A percentile compares a stretch with the other conserved stretches of the same genome.
Conservation (phyloP, 2,888 invertebrate species). For the Agrenia bidenticulata region DNA sequence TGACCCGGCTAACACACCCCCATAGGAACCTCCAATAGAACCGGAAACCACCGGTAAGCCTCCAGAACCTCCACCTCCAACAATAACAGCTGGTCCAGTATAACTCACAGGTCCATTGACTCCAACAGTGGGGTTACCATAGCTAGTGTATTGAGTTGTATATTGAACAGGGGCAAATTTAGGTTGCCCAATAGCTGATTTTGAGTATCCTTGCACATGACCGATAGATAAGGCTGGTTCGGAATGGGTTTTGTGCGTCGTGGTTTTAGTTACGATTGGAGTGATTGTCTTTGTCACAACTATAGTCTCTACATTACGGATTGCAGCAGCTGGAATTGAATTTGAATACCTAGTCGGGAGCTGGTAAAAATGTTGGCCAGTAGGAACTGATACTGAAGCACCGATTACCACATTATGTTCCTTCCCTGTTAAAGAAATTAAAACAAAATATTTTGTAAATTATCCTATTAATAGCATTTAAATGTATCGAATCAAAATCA, state of each 20-base stretch:
- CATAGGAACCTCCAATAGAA: too few species aligned
- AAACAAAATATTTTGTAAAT: too few species aligned
- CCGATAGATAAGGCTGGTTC: slow-evolving; percentile 48
- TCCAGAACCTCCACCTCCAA: too few species aligned
- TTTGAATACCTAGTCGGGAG: neutral
- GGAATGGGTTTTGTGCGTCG: slow-evolving; percentile 44
- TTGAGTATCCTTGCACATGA: slow-evolving; percentile 50
- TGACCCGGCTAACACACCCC: too few species aligned
- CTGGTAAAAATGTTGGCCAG: too few species aligned
- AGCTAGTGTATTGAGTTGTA: slow-evolving; percentile 48
- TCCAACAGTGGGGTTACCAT: slow-evolving; percentile 35
- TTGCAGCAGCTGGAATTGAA: neutral
- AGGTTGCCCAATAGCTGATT: slow-evolving; percentile 38
- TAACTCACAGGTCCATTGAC: slow-evolving; percentile 42
- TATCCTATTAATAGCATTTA: too few species aligned
- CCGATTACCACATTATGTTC: too few species aligned
- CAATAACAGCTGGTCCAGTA: slow-evolving; percentile 16
- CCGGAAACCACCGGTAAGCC: too few species aligned
- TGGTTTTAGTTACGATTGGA: slow-evolving; percentile 49
- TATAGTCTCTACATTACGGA: slow-evolving; percentile 37
- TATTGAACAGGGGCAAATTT: slow-evolving; percentile 46
- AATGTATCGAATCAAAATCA: too few species aligned
- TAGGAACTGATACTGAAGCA: too few species aligned
- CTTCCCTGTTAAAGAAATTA: too few species aligned
- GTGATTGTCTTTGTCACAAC: slow-evolving; percentile 51